phyloP scores from a whole-genome alignment of 2,888 invertebrate genomes.

The Dolichopus griseipennis region DNA sequence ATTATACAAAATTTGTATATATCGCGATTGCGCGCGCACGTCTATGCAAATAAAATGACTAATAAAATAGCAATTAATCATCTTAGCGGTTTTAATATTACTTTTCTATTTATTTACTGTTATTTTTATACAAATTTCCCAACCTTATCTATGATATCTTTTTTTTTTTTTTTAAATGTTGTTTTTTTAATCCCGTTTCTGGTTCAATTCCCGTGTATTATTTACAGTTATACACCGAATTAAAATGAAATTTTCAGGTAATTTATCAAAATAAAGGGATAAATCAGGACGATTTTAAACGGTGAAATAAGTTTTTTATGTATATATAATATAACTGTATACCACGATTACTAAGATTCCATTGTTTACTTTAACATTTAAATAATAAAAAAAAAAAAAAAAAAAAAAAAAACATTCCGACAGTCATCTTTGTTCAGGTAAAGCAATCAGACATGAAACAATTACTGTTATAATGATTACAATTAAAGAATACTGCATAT shows the following conservation, averaged over 20 bases:
- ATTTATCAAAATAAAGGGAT: constrained; percentile 10
- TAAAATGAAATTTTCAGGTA: constrained; percentile 10
- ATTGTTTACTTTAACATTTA: constrained; percentile 12
- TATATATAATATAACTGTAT: background rate
- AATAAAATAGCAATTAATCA: constrained; percentile 30
- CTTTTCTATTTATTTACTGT: no score
- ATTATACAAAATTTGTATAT: background rate
- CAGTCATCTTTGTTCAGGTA: constrained; percentile 7
- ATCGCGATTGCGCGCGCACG: constrained; percentile 17
- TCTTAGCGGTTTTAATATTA: constrained; percentile 24
- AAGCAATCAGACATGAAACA: constrained; percentile 17
- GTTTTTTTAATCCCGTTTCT: background rate
- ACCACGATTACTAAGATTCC: no score
- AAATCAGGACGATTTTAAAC: background rate
- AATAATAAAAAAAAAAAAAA: constrained; percentile 8
- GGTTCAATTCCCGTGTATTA: background rate
- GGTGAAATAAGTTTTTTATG: background rate
- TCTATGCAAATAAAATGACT: constrained; percentile 26
- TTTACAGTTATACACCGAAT: background rate
- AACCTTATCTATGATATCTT: no score
- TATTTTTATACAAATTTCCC: no score
- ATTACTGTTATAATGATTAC: constrained; percentile 23
- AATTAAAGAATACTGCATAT: constrained; percentile 10
- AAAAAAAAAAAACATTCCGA: background rate
- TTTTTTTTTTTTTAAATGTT: no score